Evolutionary conservation across 2,113 vertebrate genomes (phyloP), one percentile per base, ranked within the genome.

Genomic region (Sisor rabdophorus): DNA sequence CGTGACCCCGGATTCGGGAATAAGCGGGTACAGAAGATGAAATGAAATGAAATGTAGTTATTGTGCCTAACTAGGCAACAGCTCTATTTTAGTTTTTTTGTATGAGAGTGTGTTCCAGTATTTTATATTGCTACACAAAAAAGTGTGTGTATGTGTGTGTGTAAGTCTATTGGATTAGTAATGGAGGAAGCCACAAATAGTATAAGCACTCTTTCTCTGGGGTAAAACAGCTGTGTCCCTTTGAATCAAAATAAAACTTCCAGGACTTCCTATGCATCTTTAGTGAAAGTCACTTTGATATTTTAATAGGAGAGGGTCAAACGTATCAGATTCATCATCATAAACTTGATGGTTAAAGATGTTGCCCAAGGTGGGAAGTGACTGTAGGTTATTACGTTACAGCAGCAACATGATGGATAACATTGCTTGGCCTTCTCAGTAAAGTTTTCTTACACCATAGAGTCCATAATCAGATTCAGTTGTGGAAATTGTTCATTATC

Each of bases 401-500:
- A 52, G 48, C 19, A 53, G 61, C 4, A 70, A 24, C 15, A 52
- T 61, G 48, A 71, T 63, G 47, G 56, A 71, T 70, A 47, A 32
- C 75, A 71, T 47, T 36, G 30, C 22, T 63, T 71, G 24, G 52
- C 47, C 61, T 67, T 70, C 19, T 71, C 54, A 70, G 65, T 5
- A 36, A 11, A 48, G 7, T 50, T 60, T 55, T 59, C 28, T 47
- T 68, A 68, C 68, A 36, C 28, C 4, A 65, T 54, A 24, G 2
- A 19, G 55, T 70, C 19, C 40, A 59, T 77, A 20, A 60, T 20
- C 36, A 77, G 36, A 9, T 8, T 55, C 32, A 20, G 12, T 17
- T 6, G 28, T 78, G 76, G 28, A 71, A 77, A 77, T 24, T 59
- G 40, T 36, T 52, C 20, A 44, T 70, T 52, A 52, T 77, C 24